Conservation (phyloP, 1,140 invertebrate species). For the Sycophila sp. region DNA sequence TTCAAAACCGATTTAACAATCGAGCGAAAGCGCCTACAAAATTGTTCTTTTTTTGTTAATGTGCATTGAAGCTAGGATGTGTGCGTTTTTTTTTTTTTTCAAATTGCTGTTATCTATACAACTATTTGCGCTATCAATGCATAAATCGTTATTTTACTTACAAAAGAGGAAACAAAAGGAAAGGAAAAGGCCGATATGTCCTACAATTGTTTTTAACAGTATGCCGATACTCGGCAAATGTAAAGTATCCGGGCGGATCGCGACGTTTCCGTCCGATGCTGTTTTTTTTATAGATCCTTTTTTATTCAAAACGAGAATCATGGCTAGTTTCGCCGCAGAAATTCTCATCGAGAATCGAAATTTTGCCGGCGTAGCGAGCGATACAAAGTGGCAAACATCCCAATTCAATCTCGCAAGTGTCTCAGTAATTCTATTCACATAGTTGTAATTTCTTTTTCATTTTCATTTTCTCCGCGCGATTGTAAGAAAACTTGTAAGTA, state of each 20-base stretch:
- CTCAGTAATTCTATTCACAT: neutral
- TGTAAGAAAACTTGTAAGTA: slow-evolving; percentile 4
- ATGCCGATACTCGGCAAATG: slow-evolving; percentile 28
- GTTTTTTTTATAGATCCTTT: slow-evolving; percentile 39
- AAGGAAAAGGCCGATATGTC: slow-evolving; percentile 28
- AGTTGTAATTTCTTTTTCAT: neutral
- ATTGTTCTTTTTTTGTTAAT: slow-evolving; percentile 19
- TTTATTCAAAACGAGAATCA: slow-evolving; percentile 30
- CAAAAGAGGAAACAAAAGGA: too few species aligned
- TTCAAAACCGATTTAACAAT: slow-evolving; percentile 4
- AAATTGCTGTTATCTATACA: slow-evolving; percentile 20
- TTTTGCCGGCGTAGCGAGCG: neutral
- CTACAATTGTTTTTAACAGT: slow-evolving; percentile 40
- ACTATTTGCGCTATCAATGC: slow-evolving; percentile 5
- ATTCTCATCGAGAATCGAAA: neutral
- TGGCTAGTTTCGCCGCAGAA: slow-evolving; percentile 23
- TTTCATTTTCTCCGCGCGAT: neutral
- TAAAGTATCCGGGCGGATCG: slow-evolving; percentile 31
- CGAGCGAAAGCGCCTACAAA: neutral
- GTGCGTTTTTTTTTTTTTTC: slow-evolving; percentile 25
- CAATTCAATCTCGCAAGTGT: neutral
- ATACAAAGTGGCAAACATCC: neutral
- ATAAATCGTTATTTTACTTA: slow-evolving; percentile 28
- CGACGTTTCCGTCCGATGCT: slow-evolving; percentile 31
- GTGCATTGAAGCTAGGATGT: slow-evolving; percentile 14